Base-by-base conservation (phyloP, 2,888 invertebrate genomes). In the Chymomyza amoena region DNA sequence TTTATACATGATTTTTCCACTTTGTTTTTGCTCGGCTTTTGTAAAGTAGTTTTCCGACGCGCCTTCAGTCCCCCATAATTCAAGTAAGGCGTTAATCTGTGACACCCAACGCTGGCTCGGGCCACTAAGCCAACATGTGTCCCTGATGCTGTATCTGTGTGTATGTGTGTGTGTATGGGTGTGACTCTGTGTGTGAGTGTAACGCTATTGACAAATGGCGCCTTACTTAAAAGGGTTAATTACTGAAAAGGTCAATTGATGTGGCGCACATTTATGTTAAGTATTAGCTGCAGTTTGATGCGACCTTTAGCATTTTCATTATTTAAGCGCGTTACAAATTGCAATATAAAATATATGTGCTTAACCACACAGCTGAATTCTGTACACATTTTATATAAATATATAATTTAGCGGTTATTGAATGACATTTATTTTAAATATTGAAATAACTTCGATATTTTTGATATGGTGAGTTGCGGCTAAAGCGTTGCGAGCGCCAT, bases 1-100 rank as follows among this genome's bases (percentile, higher is more conserved):
- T 81, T 84, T 86, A 83, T 81, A 86, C 84, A 83, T 74, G 83
- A 81, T 86, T 83, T 76, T 80, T 78, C 66, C 67, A 76, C 75
- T 79, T 72, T 69, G 66, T 72, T 77, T 63, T 69, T 57, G 54
- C 60, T 61, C 70, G 73, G 73, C 75, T 78, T 81, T 77, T 69
- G 81, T 61, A 28, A 69, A 73, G 81, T 74, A 80, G 72, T 75
- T 81, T 69, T 61, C 20, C 65, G 66, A 64, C 56, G 54, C 32
- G 63, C 51, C 52, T 64, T 54, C 54, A 39, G 18, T 51, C 52
- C 13, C 64, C 78, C 82, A 82, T 84, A 84, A 84, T 75, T 84
- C 84, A 85, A 73, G 76, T 73, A 71, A 74, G 77, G 80, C 81
- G 83, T 76, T 84, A 84, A 84, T 84, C 84, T 84, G 76, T 75